These are phyloP conservation scores for Leucophora obtusa DNA, from an alignment of 2,888 invertebrate genomes.

Conservation along the genomic window DNA sequence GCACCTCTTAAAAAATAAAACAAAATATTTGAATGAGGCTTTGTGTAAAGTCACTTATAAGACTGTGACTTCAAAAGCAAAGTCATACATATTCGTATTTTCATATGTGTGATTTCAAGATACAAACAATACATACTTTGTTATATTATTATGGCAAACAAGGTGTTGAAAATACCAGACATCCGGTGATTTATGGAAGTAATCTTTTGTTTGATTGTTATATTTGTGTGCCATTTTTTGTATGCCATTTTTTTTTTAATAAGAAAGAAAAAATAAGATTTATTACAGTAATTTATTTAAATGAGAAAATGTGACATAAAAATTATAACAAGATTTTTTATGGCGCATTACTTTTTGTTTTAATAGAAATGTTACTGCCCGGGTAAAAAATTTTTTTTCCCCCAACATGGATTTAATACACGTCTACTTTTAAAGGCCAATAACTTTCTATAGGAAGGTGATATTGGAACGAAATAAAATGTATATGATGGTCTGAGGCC, in stretches of 20 bases:
- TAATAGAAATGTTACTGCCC: too few species aligned
- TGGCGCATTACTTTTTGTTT: background rate
- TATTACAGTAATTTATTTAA: constrained; percentile 47
- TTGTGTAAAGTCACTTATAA: background rate
- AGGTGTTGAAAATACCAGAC: constrained; percentile 51
- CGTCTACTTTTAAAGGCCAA: too few species aligned
- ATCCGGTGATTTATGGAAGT: constrained; percentile 54
- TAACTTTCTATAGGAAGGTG: too few species aligned
- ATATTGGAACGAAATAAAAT: too few species aligned
- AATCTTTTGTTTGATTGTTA: constrained; percentile 47
- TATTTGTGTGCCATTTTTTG: constrained; percentile 6
- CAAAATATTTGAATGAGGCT: background rate
- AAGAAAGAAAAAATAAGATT: too few species aligned
- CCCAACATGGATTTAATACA: too few species aligned
- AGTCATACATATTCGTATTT: background rate
- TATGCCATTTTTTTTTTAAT: too few species aligned
- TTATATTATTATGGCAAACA: constrained; percentile 34
- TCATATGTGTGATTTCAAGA: background rate
- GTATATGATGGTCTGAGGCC: too few species aligned
- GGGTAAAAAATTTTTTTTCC: too few species aligned
- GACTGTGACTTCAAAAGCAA: constrained; percentile 9
- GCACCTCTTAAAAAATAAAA: constrained; percentile 8
- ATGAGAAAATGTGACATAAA: constrained; percentile 31
- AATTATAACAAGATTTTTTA: constrained; percentile 18
- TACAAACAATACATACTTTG: background rate